phyloP scores from a whole-genome alignment of 1,140 invertebrate species.

The Cotesia typhae region DNA sequence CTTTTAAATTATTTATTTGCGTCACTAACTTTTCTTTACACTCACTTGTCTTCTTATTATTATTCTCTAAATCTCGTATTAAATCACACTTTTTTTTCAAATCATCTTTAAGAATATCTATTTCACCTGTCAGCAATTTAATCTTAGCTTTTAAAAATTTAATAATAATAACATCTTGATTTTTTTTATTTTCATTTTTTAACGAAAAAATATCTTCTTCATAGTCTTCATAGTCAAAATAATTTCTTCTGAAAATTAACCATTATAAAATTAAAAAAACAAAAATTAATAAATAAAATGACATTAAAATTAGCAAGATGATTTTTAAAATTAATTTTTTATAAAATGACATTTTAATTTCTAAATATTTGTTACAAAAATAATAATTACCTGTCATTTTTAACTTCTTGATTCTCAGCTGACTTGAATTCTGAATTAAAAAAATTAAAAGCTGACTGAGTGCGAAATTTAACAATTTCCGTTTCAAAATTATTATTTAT shows the following conservation, averaged over 20 bases:
- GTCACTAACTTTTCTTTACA: conserved; percentile 60
- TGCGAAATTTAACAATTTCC: neutral
- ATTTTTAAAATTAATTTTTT: too few species aligned
- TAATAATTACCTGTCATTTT: too few species aligned
- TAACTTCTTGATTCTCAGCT: too few species aligned
- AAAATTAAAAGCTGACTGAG: conserved; percentile 1
- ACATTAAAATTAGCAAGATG: too few species aligned
- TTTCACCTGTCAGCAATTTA: conserved; percentile 58
- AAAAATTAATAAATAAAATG: too few species aligned
- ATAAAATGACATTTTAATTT: too few species aligned
- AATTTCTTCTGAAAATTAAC: conserved; percentile 29
- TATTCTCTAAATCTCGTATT: conserved; percentile 58
- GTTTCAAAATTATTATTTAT: conserved; percentile 43
- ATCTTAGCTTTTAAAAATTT: conserved; percentile 62
- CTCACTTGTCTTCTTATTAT: conserved; percentile 57
- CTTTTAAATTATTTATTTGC: conserved; percentile 53
- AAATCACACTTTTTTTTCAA: conserved; percentile 58
- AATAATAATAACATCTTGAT: conserved; percentile 51
- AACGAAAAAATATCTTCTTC: conserved; percentile 8
- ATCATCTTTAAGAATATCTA: conserved; percentile 56
- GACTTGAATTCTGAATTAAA: too few species aligned
- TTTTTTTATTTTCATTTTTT: conserved; percentile 15
- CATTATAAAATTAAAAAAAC: too few species aligned
- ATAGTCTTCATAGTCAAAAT: conserved; percentile 19
- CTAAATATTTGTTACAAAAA: too few species aligned